phyloP scores from a whole-genome alignment of 2,113 vertebrate genomes.

The Stomatorhinus ivindoensis region DNA sequence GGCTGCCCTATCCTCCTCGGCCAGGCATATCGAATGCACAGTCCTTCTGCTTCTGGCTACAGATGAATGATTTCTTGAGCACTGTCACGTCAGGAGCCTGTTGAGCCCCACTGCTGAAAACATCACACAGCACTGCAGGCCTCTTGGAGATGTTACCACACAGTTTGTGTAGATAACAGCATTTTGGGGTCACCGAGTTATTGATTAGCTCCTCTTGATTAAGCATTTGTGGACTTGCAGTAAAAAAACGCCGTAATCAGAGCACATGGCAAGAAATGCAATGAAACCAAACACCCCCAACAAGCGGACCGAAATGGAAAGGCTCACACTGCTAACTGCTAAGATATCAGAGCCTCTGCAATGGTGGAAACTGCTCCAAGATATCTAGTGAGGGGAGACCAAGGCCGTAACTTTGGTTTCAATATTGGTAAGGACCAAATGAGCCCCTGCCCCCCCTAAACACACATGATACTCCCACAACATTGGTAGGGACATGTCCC shows the following conservation, averaged over 20 bases:
- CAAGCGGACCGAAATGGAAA: neutral
- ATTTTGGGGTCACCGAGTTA: neutral
- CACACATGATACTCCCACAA: neutral
- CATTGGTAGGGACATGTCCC: neutral
- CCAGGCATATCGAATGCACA: constrained; percentile 24
- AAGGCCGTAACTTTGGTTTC: neutral
- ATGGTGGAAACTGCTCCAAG: neutral
- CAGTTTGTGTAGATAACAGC: neutral
- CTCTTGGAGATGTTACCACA: neutral
- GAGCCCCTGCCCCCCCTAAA: neutral
- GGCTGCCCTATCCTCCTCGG: constrained; percentile 27
- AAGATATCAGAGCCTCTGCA: neutral
- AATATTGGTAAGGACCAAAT: neutral
- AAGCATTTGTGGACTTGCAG: neutral
- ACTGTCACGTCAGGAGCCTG: neutral
- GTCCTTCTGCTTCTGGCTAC: constrained; percentile 11
- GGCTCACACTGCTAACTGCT: neutral
- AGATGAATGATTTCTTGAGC: constrained; percentile 6
- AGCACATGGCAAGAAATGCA: neutral
- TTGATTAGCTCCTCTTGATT: neutral
- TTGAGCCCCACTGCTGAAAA: neutral
- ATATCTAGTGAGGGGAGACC: neutral
- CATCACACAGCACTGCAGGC: neutral
- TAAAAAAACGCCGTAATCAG: neutral
- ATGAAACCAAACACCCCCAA: neutral